These are phyloP conservation scores for Eciton burchellii DNA, from an alignment of 1,140 invertebrate genomes.

Conservation along the genomic window DNA sequence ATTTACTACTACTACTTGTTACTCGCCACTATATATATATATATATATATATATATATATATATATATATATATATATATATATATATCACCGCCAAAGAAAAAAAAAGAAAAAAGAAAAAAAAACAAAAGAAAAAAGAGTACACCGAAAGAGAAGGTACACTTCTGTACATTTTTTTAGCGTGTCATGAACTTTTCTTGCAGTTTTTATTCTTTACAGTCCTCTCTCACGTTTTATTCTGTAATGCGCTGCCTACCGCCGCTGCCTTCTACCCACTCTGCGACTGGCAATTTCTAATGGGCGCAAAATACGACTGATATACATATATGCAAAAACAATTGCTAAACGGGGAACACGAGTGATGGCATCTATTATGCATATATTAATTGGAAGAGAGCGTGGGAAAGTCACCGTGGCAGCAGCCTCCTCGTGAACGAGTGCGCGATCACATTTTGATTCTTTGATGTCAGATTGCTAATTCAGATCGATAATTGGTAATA, in stretches of 20 bases:
- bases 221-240: constrained; percentile 80
- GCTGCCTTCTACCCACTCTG: constrained; percentile 82
- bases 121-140: too few species aligned
- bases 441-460: neutral
- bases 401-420: constrained; percentile 16
- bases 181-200: constrained; percentile 76
- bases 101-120: neutral
- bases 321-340: constrained; percentile 15
- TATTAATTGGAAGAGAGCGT: constrained; percentile 34
- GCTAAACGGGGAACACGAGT: constrained; percentile 22
- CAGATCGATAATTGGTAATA: neutral
- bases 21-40: constrained; percentile 67
- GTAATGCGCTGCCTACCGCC: constrained; percentile 81
- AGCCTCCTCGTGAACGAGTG: constrained; percentile 8
- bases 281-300: constrained; percentile 76
- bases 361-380: constrained; percentile 11
- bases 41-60: too few species aligned
- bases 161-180: constrained; percentile 77
- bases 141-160: constrained; percentile 27
- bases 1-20: constrained; percentile 61
- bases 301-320: constrained; percentile 58
- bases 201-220: constrained; percentile 81
- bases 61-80: too few species aligned
- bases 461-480: neutral
- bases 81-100: constrained; percentile 64